A percentile compares a stretch with the other conserved stretches of the same genome.
Evolutionary conservation across 2,113 vertebrate genomes (phyloP).

Genomic region (Pteronura brasiliensis): DNA sequence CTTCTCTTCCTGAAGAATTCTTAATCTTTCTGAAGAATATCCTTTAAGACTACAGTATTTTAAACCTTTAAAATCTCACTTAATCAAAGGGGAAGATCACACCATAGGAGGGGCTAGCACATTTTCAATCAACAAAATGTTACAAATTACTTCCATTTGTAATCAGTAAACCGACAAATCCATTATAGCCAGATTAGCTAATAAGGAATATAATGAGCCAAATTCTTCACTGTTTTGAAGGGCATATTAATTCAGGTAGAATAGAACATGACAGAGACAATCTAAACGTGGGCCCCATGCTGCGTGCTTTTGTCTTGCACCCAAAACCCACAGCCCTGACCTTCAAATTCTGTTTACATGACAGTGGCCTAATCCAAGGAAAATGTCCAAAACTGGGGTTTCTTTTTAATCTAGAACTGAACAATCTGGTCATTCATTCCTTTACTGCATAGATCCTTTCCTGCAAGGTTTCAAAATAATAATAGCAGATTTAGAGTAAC

Average conservation of each 20-base stretch:
- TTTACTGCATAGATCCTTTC: neutral
- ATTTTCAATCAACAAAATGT: neutral
- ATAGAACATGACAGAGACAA: neutral
- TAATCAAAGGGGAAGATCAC: slow-evolving; percentile 1
- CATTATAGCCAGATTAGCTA: neutral
- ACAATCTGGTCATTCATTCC: neutral
- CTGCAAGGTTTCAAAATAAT: neutral
- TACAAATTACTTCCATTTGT: slow-evolving; percentile 38
- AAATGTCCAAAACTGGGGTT: slow-evolving; percentile 1
- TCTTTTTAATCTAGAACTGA: slow-evolving; percentile 7
- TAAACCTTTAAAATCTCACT: neutral
- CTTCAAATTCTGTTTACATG: slow-evolving; percentile 37
- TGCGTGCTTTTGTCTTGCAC: neutral
- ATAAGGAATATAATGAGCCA: neutral
- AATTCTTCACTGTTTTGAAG: neutral
- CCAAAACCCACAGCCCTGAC: neutral
- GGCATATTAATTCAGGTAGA: neutral
- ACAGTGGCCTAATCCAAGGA: neutral
- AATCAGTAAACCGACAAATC: slow-evolving; percentile 21
- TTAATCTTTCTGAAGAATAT: neutral
- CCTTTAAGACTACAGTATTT: neutral
- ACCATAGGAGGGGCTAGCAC: neutral
- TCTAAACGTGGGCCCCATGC: neutral
- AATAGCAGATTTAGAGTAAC: neutral
- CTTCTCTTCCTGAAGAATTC: neutral